Conservation (phyloP, 2,888 invertebrate species). For the Cactoblastis cactorum region DNA sequence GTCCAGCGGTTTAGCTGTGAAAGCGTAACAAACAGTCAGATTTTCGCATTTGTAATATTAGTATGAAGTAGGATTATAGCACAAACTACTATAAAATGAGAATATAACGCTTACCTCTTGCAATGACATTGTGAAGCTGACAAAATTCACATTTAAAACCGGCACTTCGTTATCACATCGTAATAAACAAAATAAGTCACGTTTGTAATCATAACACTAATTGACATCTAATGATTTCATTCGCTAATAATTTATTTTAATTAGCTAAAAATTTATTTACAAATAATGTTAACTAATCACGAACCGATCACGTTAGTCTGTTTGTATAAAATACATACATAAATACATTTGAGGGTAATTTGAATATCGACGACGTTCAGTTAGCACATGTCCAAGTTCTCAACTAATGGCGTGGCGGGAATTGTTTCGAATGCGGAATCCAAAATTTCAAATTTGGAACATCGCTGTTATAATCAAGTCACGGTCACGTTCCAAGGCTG, state of each 20-base stretch:
- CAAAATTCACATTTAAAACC: slow-evolving; percentile 42
- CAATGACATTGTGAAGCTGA: slow-evolving; percentile 56
- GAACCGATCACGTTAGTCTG: not conserved
- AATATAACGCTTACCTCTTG: slow-evolving; percentile 58
- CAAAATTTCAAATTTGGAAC: slow-evolving; percentile 58
- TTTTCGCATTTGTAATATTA: too few relatives aligned
- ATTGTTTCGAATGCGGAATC: slow-evolving; percentile 45
- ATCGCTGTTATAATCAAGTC: slow-evolving; percentile 41
- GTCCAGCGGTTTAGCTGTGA: too few relatives aligned
- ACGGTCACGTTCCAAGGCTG: slow-evolving; percentile 55
- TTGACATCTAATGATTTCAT: slow-evolving; percentile 10
- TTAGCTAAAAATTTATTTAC: slow-evolving; percentile 18
- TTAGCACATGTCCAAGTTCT: not conserved
- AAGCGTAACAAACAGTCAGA: too few relatives aligned
- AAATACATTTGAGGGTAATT: slow-evolving; percentile 12
- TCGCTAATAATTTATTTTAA: slow-evolving; percentile 19
- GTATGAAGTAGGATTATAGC: too few relatives aligned
- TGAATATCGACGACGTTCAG: not conserved
- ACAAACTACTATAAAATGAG: too few relatives aligned
- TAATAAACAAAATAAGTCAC: slow-evolving; percentile 34
- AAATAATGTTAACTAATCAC: slow-evolving; percentile 5
- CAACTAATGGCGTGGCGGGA: slow-evolving; percentile 24
- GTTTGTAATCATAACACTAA: slow-evolving; percentile 27
- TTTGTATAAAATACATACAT: slow-evolving; percentile 14
- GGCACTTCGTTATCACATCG: slow-evolving; percentile 58